Conservation (phyloP, 2,888 invertebrate species). For the Omphaloscelis lunosa region DNA sequence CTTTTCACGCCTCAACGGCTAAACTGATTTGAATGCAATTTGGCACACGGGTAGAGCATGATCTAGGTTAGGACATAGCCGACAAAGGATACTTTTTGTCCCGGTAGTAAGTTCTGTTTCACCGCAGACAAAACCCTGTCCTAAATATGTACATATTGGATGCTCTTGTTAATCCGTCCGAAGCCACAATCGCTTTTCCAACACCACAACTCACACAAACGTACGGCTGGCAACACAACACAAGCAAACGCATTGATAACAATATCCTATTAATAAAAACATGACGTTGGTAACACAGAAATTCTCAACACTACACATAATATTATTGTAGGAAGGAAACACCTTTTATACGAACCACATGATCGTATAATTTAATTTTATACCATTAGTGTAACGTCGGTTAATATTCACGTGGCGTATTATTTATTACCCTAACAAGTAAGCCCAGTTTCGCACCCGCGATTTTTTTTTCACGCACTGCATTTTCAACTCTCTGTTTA, state of each 20-base stretch:
- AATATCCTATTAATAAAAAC: slow-evolving; percentile 23
- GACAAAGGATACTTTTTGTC: neutral
- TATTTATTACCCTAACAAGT: slow-evolving; percentile 7
- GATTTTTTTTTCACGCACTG: neutral
- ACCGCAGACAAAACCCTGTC: neutral
- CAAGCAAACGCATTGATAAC: slow-evolving; percentile 39
- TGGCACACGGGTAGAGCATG: neutral
- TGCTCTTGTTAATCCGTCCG: neutral
- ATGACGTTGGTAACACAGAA: slow-evolving; percentile 16
- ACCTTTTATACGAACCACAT: slow-evolving; percentile 18
- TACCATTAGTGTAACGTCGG: slow-evolving; percentile 19
- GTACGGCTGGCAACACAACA: neutral
- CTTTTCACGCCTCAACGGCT: neutral
- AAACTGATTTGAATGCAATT: neutral
- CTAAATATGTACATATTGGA: neutral
- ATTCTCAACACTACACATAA: slow-evolving; percentile 13
- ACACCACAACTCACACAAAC: neutral
- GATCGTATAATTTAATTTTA: slow-evolving; percentile 30
- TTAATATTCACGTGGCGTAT: slow-evolving; percentile 21
- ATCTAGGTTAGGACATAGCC: neutral
- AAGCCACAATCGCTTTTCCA: slow-evolving; percentile 4
- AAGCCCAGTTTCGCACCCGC: neutral
- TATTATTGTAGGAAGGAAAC: slow-evolving; percentile 30
- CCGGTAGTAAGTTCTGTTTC: neutral
- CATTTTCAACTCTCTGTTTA: neutral